A percentile compares a stretch with the other conserved stretches of the same genome.
phyloP scores from a whole-genome alignment of 2,888 invertebrate species.

The Nycteola revayana region DNA sequence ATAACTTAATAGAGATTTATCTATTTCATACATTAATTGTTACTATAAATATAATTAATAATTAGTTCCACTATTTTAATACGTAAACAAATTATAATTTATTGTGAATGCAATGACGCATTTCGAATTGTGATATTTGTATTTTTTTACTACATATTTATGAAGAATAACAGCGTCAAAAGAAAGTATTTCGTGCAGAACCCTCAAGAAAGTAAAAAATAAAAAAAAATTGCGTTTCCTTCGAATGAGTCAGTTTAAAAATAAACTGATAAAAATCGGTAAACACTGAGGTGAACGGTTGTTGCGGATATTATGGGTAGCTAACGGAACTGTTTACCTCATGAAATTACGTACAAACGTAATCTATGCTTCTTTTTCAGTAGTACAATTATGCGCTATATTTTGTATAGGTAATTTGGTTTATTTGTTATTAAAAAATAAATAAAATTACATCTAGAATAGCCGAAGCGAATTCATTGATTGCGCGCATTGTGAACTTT shows the following conservation, averaged over 20 bases:
- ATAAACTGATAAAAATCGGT: constrained; percentile 50
- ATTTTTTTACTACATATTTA: too few relatives aligned
- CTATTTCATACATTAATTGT: constrained; percentile 50
- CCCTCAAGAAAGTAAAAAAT: constrained; percentile 57
- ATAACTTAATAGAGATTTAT: constrained; percentile 17
- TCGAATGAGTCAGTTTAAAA: constrained; percentile 46
- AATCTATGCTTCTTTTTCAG: constrained; percentile 18
- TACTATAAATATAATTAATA: constrained; percentile 38
- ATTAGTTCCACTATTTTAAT: constrained; percentile 30
- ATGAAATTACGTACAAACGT: constrained; percentile 28
- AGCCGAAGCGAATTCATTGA: too few relatives aligned
- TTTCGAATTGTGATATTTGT: too few relatives aligned
- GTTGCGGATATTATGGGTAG: constrained; percentile 35
- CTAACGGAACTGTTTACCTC: constrained; percentile 32
- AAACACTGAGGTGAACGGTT: constrained; percentile 56
- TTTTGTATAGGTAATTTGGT: too few relatives aligned
- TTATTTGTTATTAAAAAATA: too few relatives aligned
- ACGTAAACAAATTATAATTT: constrained; percentile 64
- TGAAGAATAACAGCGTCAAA: too few relatives aligned
- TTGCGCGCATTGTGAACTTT: too few relatives aligned
- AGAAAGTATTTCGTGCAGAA: too few relatives aligned
- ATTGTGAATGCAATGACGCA: too few relatives aligned
- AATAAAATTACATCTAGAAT: too few relatives aligned
- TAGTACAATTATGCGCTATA: too few relatives aligned
- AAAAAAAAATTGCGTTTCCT: constrained; percentile 43